Evolutionary conservation across 2,113 vertebrate genomes (phyloP).

Genomic region (Ramphastos sulfuratus): DNA sequence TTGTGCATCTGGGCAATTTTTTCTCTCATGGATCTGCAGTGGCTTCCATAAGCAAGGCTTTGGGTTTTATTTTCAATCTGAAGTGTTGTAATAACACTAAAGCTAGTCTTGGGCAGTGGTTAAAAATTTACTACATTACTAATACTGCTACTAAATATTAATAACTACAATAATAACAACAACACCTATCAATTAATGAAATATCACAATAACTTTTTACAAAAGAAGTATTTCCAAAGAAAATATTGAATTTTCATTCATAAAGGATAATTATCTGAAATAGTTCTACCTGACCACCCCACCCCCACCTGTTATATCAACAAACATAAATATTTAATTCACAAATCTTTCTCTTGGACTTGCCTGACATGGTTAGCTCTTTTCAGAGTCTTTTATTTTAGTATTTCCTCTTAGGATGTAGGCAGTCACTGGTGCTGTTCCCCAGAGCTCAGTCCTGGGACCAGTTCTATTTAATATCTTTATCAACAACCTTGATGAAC

Average conservation of each 20-base stretch:
- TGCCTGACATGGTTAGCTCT: not conserved
- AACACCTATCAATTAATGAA: not conserved
- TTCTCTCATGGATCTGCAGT: rapidly evolving
- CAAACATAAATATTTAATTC: not conserved
- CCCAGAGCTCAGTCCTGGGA: too few species aligned
- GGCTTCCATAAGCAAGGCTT: not conserved
- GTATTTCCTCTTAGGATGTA: not conserved
- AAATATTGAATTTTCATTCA: not conserved
- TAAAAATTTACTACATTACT: not conserved
- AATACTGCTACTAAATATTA: not conserved
- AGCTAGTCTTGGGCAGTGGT: not conserved
- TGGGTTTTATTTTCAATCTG: not conserved
- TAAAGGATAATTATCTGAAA: not conserved
- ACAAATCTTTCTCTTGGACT: not conserved
- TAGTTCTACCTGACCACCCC: rapidly evolving
- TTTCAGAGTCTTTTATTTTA: not conserved
- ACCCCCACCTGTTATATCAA: not conserved
- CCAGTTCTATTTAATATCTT: too few species aligned
- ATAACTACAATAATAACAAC: not conserved
- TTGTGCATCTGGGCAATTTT: not conserved
- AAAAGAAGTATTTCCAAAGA: not conserved
- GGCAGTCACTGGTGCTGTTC: too few species aligned
- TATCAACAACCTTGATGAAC: too few species aligned
- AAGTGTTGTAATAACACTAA: not conserved
- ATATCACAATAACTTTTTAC: not conserved